phyloP scores from a whole-genome alignment of 1,140 invertebrate genomes.

The Drosophila gunungcola region DNA sequence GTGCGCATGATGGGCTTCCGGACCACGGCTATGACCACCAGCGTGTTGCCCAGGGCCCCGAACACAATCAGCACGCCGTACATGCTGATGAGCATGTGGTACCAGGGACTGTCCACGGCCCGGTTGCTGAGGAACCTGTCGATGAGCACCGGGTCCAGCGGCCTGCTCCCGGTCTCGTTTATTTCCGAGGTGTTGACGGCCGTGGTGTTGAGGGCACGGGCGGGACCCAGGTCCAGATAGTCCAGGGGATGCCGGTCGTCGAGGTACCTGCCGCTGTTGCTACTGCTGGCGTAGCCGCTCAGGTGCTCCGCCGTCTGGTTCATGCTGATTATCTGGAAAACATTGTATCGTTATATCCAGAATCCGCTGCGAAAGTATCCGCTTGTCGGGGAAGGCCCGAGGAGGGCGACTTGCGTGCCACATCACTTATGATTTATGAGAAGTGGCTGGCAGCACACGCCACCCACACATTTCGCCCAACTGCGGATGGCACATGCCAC shows the following conservation, averaged over 20 bases:
- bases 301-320: conserved; percentile 57
- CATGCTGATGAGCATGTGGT: conserved; percentile 88
- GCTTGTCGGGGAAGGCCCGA: conserved; percentile 4
- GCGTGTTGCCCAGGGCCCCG: conserved; percentile 91
- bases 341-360: conserved; percentile 12
- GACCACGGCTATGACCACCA: conserved; percentile 92
- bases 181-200: conserved; percentile 20
- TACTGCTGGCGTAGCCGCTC: conserved; percentile 27
- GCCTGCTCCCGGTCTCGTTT: conserved; percentile 35
- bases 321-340: conserved; percentile 64
- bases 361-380: conserved; percentile 24
- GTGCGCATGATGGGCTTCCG: conserved; percentile 93
- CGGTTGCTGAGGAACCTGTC: conserved; percentile 88
- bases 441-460: conserved; percentile 40
- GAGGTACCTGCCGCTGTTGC: conserved; percentile 30
- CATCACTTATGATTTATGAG: conserved; percentile 51
- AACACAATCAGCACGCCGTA: conserved; percentile 91
- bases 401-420: conserved; percentile 32
- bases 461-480: conserved; percentile 15
- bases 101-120: conserved; percentile 88
- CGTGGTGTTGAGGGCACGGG: conserved; percentile 16
- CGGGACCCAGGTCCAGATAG: conserved; percentile 43
- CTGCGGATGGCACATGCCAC: conserved; percentile 7
- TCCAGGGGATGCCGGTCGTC: conserved; percentile 51
- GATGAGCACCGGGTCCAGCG: conserved; percentile 82